These are phyloP conservation scores for Ptilodon capucinus DNA, from an alignment of 2,888 invertebrate species.

Conservation along the genomic window DNA sequence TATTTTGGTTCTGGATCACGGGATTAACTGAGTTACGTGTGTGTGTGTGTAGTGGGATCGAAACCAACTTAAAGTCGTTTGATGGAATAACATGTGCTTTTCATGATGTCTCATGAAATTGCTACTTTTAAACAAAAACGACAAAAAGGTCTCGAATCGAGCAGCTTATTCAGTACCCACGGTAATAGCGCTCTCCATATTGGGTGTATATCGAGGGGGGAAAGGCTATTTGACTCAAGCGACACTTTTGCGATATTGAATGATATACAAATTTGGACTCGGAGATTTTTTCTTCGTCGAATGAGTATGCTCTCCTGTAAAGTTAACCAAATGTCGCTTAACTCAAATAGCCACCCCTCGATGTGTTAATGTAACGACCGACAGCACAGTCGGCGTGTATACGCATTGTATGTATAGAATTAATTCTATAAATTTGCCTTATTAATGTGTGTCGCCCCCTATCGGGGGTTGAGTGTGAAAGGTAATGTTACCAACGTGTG, in stretches of 20 bases:
- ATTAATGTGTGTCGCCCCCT: conserved; percentile 46
- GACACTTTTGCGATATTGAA: too few relatives aligned
- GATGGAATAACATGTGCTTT: background rate
- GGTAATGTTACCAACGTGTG: conserved; percentile 47
- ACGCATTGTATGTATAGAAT: conserved; percentile 39
- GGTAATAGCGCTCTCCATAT: conserved; percentile 34
- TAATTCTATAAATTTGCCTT: conserved; percentile 62
- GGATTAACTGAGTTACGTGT: too few relatives aligned
- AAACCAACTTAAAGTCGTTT: too few relatives aligned
- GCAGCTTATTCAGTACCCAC: conserved; percentile 42
- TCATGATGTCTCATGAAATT: background rate
- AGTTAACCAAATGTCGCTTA: too few relatives aligned
- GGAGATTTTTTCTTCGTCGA: too few relatives aligned
- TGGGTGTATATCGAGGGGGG: too few relatives aligned
- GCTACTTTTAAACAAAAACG: background rate
- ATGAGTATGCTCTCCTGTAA: too few relatives aligned
- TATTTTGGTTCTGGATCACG: too few relatives aligned
- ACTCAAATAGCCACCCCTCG: too few relatives aligned
- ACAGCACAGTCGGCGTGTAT: conserved; percentile 21
- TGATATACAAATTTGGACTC: too few relatives aligned
- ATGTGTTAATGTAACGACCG: conserved; percentile 34
- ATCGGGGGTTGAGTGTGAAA: conserved; percentile 30
- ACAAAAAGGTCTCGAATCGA: conserved; percentile 19
- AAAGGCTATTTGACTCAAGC: too few relatives aligned
- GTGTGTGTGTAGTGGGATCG: too few relatives aligned